Conservation (phyloP, 2,113 vertebrate genomes). For the Ophiodon elongatus region DNA sequence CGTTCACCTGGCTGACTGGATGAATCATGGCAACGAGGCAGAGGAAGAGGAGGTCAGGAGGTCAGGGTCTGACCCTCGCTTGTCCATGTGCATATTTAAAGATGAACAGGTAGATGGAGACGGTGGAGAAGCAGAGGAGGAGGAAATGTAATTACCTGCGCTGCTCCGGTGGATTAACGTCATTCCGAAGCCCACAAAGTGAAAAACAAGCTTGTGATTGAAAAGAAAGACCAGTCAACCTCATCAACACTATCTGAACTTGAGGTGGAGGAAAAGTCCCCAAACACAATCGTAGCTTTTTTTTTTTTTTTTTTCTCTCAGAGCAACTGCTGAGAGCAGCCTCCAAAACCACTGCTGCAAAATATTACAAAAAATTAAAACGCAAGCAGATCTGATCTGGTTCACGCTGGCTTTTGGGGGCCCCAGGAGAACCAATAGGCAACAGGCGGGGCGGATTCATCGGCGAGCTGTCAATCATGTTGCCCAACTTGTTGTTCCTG, state of each 20-base stretch:
- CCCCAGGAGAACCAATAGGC: constrained; percentile 35
- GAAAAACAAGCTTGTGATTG: not conserved
- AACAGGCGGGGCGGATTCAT: not conserved
- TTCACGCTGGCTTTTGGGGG: not conserved
- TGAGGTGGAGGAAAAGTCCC: constrained; percentile 38
- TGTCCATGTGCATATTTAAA: not conserved
- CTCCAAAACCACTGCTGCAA: constrained; percentile 5
- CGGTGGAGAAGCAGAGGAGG: not conserved
- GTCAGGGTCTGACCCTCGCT: not conserved
- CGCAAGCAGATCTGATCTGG: constrained; percentile 26
- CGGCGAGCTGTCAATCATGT: constrained; percentile 33
- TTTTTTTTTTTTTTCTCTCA: not conserved
- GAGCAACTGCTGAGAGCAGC: constrained; percentile 39
- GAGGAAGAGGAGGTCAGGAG: not conserved
- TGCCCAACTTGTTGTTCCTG: constrained; percentile 47
- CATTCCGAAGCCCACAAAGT: not conserved
- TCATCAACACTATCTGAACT: constrained; percentile 1
- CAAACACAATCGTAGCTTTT: constrained; percentile 19
- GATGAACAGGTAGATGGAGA: not conserved
- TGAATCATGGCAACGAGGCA: constrained; percentile 34
- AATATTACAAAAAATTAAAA: not conserved
- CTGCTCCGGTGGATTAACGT: not conserved
- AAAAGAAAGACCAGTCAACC: not conserved
- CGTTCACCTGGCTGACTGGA: constrained; percentile 17
- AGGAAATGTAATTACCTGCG: constrained; percentile 28